Conservation (phyloP, 2,888 invertebrate species). For the Mesoligia furuncula region DNA sequence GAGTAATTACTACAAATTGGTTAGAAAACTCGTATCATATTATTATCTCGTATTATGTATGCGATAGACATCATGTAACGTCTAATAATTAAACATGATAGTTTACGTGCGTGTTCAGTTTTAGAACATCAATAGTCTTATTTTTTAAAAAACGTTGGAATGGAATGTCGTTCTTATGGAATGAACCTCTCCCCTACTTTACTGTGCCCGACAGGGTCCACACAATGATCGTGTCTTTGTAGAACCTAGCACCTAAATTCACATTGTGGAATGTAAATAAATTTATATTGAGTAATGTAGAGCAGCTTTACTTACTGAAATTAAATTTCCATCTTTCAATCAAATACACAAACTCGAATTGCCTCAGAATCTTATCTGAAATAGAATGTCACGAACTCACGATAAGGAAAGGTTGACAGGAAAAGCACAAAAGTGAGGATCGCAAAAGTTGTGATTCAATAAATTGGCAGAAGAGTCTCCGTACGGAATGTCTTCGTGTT, state of each 20-base stretch:
- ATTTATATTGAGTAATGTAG: slow-evolving; percentile 1
- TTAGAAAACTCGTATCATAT: slow-evolving; percentile 48
- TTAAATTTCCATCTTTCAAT: slow-evolving; percentile 5
- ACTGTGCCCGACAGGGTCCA: background rate
- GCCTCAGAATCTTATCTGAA: slow-evolving; percentile 19
- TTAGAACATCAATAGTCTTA: slow-evolving; percentile 20
- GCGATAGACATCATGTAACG: slow-evolving; percentile 21
- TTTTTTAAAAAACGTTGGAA: too few species aligned
- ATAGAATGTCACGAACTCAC: slow-evolving; percentile 42
- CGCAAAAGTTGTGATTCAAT: slow-evolving; percentile 45
- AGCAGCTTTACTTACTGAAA: slow-evolving; percentile 3
- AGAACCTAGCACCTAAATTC: background rate
- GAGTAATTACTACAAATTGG: slow-evolving; percentile 43
- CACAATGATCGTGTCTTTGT: background rate
- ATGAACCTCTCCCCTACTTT: background rate
- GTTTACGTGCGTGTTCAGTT: slow-evolving; percentile 39
- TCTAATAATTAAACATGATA: slow-evolving; percentile 43
- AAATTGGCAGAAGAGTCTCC: slow-evolving; percentile 36
- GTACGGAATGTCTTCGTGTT: slow-evolving; percentile 35
- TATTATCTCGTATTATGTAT: slow-evolving; percentile 36
- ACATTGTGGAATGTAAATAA: background rate
- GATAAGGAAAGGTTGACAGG: slow-evolving; percentile 38
- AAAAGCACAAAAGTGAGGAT: slow-evolving; percentile 37
- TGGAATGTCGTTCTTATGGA: too few species aligned
- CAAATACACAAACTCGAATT: slow-evolving; percentile 9